These are phyloP conservation scores for Pelodiscus sinensis DNA, from an alignment of 2,113 vertebrate genomes.

Conservation along the genomic window DNA sequence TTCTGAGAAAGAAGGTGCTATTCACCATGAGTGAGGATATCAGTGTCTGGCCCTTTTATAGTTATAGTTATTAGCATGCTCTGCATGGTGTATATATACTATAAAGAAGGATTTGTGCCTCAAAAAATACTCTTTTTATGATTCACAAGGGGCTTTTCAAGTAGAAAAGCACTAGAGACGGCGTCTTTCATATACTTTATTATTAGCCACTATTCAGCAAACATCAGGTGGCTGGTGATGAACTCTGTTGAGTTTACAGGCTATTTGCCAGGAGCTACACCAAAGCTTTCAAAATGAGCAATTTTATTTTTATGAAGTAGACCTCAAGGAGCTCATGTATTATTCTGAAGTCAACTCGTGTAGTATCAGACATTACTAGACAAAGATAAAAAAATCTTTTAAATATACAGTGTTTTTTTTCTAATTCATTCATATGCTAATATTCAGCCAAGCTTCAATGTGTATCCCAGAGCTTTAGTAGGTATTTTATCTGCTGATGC, in stretches of 20 bases:
- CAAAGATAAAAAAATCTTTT: constrained; percentile 4
- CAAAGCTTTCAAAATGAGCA: constrained; percentile 12
- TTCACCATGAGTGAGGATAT: not conserved
- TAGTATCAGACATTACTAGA: not conserved
- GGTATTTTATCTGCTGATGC: constrained; percentile 27
- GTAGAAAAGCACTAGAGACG: not conserved
- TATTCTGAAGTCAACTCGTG: constrained; percentile 22
- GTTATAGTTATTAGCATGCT: not conserved
- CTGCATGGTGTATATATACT: not conserved
- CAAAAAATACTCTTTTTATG: not conserved
- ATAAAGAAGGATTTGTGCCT: not conserved
- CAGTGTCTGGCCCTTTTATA: not conserved
- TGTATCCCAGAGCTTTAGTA: constrained; percentile 17
- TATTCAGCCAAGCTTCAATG: not conserved
- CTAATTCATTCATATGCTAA: constrained; percentile 39
- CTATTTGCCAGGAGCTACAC: not conserved
- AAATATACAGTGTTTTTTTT: not conserved
- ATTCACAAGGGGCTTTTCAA: not conserved
- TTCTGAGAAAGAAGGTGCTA: not conserved
- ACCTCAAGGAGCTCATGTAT: constrained; percentile 7
- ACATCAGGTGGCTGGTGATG: not conserved
- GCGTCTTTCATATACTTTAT: not conserved
- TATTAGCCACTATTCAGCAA: constrained; percentile 16
- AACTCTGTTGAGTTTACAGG: not conserved
- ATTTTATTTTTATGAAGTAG: constrained; percentile 43